Conservation (phyloP, 2,888 invertebrate genomes). For the Mythimna impura region DNA sequence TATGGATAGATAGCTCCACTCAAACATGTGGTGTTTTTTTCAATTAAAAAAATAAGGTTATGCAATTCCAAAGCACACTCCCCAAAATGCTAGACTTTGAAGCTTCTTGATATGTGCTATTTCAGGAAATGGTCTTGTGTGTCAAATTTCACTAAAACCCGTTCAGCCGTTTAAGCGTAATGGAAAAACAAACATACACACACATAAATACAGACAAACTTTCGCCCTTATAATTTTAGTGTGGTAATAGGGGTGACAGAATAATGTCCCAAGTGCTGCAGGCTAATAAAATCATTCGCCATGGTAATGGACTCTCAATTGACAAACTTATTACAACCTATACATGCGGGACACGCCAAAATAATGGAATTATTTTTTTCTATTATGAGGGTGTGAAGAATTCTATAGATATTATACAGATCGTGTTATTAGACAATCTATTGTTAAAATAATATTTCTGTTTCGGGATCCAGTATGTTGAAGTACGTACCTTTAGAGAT, state of each 20-base stretch:
- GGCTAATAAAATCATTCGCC: conserved; percentile 12
- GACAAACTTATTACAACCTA: background rate
- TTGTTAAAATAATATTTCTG: too few species aligned
- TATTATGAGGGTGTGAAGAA: conserved; percentile 26
- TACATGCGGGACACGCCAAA: conserved; percentile 31
- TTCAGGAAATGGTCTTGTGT: background rate
- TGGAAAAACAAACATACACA: background rate
- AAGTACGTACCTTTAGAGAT: too few species aligned
- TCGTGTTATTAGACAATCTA: too few species aligned
- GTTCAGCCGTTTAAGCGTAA: background rate
- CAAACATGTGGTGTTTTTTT: too few species aligned
- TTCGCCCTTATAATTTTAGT: too few species aligned
- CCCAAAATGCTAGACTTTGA: too few species aligned
- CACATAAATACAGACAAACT: too few species aligned
- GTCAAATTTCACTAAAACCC: background rate
- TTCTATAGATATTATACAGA: background rate
- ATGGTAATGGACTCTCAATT: conserved; percentile 23
- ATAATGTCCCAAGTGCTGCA: background rate
- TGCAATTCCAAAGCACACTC: too few species aligned
- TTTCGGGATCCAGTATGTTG: too few species aligned
- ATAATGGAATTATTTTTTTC: conserved; percentile 1
- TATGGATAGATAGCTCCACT: background rate
- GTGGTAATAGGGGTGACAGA: background rate
- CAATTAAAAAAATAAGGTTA: too few species aligned
- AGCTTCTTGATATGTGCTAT: too few species aligned